These are phyloP conservation scores for Berghia stephanieae DNA, from an alignment of 1,140 invertebrate species.

Conservation along the genomic window DNA sequence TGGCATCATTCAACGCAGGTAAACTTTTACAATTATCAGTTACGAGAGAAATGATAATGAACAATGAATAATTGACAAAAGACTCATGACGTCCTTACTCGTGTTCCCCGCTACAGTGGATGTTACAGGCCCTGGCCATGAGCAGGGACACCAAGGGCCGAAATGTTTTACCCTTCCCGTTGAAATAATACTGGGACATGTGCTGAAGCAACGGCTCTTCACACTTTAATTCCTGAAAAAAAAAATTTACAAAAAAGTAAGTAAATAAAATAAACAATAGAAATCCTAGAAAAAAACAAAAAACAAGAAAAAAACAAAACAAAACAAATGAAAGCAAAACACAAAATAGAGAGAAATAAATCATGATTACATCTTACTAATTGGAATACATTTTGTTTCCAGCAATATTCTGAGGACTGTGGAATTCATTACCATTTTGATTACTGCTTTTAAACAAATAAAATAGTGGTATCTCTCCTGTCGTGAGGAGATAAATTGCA, in stretches of 20 bases:
- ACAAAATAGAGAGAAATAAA: background rate
- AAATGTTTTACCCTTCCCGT: slow-evolving; percentile 94
- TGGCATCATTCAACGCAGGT: background rate
- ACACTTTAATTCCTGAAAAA: slow-evolving; percentile 39
- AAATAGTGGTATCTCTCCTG: no score
- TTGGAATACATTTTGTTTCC: no score
- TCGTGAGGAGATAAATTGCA: no score
- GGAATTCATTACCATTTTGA: no score
- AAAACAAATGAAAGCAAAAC: background rate
- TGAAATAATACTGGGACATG: slow-evolving; percentile 93
- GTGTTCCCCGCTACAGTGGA: slow-evolving; percentile 36
- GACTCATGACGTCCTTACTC: slow-evolving; percentile 42
- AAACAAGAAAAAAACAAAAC: background rate
- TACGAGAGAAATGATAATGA: background rate
- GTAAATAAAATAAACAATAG: background rate
- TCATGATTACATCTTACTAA: background rate
- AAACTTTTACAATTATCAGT: no score
- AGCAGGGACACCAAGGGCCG: slow-evolving; percentile 91
- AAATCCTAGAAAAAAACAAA: background rate
- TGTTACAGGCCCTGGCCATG: slow-evolving; percentile 74
- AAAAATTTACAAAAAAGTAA: slow-evolving; percentile 9
- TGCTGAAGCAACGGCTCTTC: slow-evolving; percentile 31
- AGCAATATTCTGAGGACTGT: no score
- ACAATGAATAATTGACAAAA: background rate
- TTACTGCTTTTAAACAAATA: no score